phyloP scores from a whole-genome alignment of 2,888 invertebrate genomes.

The Lamproptera curius region DNA sequence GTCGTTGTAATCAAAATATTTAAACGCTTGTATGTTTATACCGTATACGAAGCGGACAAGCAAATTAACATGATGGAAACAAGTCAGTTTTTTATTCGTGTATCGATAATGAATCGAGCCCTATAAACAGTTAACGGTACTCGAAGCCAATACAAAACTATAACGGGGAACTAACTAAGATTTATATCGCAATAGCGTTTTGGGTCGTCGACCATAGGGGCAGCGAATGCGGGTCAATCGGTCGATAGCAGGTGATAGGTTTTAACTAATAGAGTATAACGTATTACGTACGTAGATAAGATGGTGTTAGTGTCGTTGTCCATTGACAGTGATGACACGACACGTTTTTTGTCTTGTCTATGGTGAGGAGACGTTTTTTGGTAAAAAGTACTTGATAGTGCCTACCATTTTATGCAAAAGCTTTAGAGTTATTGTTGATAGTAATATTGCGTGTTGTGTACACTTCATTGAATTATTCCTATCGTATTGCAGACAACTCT shows the following conservation, averaged over 20 bases:
- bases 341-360: constrained; percentile 3
- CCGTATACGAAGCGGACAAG: too few relatives aligned
- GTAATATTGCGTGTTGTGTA: too few relatives aligned
- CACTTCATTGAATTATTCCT: too few relatives aligned
- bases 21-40: too few relatives aligned
- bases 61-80: too few relatives aligned
- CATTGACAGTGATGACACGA: constrained; percentile 3
- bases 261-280: constrained; percentile 1
- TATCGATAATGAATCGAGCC: neutral
- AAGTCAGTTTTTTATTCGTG: neutral
- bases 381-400: too few relatives aligned
- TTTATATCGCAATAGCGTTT: constrained; percentile 13
- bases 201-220: constrained; percentile 13
- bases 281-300: constrained; percentile 33
- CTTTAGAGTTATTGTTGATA: too few relatives aligned
- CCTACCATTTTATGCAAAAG: too few relatives aligned
- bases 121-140: neutral
- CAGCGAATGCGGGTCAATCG: constrained; percentile 52
- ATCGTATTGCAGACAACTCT: too few relatives aligned
- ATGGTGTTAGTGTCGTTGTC: neutral
- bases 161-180: constrained; percentile 18
- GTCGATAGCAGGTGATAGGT: constrained; percentile 54
- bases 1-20: too few relatives aligned
- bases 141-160: constrained; percentile 16
- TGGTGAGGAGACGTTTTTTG: too few relatives aligned